phyloP scores from a whole-genome alignment of 92 coral and sea anemone genomes.

The Montipora capitata region DNA sequence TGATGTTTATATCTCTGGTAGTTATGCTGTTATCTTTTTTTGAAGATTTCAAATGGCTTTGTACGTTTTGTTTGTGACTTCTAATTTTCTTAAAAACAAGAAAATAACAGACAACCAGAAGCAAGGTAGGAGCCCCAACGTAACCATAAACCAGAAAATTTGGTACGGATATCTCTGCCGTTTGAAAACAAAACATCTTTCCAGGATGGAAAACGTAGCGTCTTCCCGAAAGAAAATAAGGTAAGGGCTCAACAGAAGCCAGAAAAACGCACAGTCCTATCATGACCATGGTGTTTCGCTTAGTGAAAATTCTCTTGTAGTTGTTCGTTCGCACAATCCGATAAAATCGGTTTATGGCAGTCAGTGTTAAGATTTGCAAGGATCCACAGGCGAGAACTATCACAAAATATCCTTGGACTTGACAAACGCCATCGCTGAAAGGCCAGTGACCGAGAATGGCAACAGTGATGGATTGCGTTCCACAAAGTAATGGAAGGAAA shows the following conservation, averaged over 20 bases:
- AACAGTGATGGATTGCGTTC: slow-evolving; percentile 68
- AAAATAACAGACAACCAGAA: slow-evolving; percentile 63
- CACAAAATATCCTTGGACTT: slow-evolving; percentile 81
- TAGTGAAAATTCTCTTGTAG: slow-evolving; percentile 66
- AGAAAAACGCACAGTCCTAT: slow-evolving; percentile 49
- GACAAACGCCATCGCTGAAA: slow-evolving; percentile 66
- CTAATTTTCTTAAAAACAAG: slow-evolving; percentile 64
- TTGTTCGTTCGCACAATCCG: slow-evolving; percentile 72
- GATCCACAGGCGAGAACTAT: slow-evolving; percentile 75
- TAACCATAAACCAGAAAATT: slow-evolving; percentile 51
- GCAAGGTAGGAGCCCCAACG: slow-evolving; percentile 39
- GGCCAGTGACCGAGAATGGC: slow-evolving; percentile 70
- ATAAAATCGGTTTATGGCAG: slow-evolving; percentile 79
- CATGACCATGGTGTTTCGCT: slow-evolving; percentile 59
- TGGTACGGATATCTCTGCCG: slow-evolving; percentile 38
- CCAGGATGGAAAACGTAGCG: slow-evolving; percentile 81
- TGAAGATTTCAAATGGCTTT: neutral
- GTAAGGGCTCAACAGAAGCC: slow-evolving; percentile 78
- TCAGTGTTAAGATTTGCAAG: slow-evolving; percentile 75
- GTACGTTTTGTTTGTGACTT: slow-evolving; percentile 35
- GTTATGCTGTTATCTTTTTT: neutral
- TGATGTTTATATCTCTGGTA: slow-evolving; percentile 25
- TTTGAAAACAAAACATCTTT: slow-evolving; percentile 77
- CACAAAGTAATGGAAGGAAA: slow-evolving; percentile 56
- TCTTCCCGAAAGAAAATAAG: slow-evolving; percentile 74